These are phyloP conservation scores for Lasioglossum zephyrum DNA, from an alignment of 2,888 invertebrate genomes.

Conservation along the genomic window DNA sequence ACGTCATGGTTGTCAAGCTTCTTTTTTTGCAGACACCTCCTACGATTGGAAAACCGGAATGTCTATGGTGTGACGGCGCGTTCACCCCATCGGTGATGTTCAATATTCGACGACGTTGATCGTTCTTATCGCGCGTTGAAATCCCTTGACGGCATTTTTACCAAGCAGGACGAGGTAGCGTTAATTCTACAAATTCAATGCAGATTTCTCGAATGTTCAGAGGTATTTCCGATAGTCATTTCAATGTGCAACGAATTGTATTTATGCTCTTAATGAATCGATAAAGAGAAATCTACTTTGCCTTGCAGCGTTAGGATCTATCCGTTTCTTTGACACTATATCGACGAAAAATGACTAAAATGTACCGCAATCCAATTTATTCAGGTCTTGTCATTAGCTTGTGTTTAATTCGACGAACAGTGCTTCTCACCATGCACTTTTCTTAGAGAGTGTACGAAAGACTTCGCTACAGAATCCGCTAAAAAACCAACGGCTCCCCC, in stretches of 20 bases:
- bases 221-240: background rate
- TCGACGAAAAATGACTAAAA: too few relatives aligned
- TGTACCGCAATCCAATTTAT: background rate
- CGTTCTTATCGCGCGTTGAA: background rate
- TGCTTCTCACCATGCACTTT: background rate
- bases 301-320: too few relatives aligned
- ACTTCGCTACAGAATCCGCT: background rate
- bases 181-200: too few relatives aligned
- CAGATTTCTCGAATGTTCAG: background rate
- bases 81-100: constrained; percentile 9
- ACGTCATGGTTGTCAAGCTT: background rate
- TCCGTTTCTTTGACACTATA: too few relatives aligned
- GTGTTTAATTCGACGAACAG: background rate
- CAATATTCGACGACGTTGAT: background rate
- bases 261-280: background rate
- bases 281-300: background rate
- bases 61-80: constrained; percentile 11
- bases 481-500: background rate
- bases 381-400: background rate
- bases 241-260: background rate
- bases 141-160: too few relatives aligned
- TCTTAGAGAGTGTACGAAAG: background rate
- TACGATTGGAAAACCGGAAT: constrained; percentile 41
- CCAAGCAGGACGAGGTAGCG: background rate
- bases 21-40: constrained; percentile 24